Percentiles rank a stretch among this genome's conserved stretches.
Evolutionary conservation across 2,888 invertebrate species (phyloP).

Genomic region (Torymus texanus): DNA sequence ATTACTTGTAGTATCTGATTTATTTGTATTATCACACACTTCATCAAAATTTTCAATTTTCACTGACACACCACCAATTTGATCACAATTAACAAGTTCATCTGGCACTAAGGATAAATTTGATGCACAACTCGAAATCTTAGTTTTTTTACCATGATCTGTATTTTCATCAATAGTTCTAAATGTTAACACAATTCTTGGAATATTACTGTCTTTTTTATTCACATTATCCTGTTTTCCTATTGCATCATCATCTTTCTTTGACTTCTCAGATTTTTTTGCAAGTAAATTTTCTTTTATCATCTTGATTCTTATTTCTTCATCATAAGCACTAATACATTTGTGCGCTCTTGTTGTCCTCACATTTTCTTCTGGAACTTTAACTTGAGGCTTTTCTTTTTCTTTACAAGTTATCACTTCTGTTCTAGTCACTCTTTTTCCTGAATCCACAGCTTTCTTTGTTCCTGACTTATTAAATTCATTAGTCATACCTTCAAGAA

Average conservation of each 20-base stretch:
- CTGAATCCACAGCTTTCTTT: slow-evolving; percentile 36
- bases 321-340: slow-evolving; percentile 25
- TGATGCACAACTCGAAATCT: slow-evolving; percentile 72
- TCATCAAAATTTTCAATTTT: slow-evolving; percentile 72
- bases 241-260: slow-evolving; percentile 12
- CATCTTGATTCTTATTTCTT: slow-evolving; percentile 29
- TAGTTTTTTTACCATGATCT: slow-evolving; percentile 72
- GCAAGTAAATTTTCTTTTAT: slow-evolving; percentile 49
- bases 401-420: slow-evolving; percentile 23
- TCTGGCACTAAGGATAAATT: slow-evolving; percentile 72
- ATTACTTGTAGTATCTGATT: slow-evolving; percentile 77
- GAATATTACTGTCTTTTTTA: slow-evolving; percentile 74
- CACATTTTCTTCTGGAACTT: slow-evolving; percentile 44
- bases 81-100: slow-evolving; percentile 70
- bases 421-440: slow-evolving; percentile 39
- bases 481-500: slow-evolving; percentile 73
- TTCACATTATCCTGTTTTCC: slow-evolving; percentile 45
- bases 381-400: slow-evolving; percentile 39
- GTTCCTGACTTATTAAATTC: slow-evolving; percentile 68
- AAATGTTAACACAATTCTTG: slow-evolving; percentile 80
- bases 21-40: slow-evolving; percentile 70
- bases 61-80: slow-evolving; percentile 73
- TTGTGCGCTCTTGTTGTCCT: slow-evolving; percentile 35
- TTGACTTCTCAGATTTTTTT: slow-evolving; percentile 36
- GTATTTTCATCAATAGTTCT: slow-evolving; percentile 76